Percentiles rank a stretch among this genome's conserved stretches.
Conservation (phyloP, 1,140 invertebrate genomes). For the Zelostemma sp. region DNA sequence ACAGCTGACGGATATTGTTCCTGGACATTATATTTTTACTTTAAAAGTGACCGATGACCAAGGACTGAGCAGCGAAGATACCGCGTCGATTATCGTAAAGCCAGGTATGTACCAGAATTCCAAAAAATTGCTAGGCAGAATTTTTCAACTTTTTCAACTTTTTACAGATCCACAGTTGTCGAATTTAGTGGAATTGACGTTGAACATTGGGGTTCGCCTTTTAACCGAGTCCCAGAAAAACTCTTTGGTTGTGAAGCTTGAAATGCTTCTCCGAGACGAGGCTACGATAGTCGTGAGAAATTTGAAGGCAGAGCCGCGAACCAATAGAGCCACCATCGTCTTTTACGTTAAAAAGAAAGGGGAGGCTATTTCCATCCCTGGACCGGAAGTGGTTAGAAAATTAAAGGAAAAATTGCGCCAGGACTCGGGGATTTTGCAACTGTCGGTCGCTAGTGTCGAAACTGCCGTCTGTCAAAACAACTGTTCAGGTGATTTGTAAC, state of each 20-base stretch:
- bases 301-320: slow-evolving; percentile 72
- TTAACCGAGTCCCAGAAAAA: slow-evolving; percentile 83
- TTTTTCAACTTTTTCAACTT: too few species aligned
- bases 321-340: slow-evolving; percentile 73
- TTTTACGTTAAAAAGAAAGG: slow-evolving; percentile 75
- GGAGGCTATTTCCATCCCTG: slow-evolving; percentile 66
- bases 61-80: slow-evolving; percentile 83
- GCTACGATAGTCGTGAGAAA: slow-evolving; percentile 76
- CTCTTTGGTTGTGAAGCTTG: slow-evolving; percentile 81
- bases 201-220: slow-evolving; percentile 79
- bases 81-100: slow-evolving; percentile 88
- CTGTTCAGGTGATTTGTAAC: slow-evolving; percentile 78
- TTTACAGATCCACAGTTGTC: slow-evolving; percentile 77
- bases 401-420: slow-evolving; percentile 78
- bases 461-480: slow-evolving; percentile 91
- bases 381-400: slow-evolving; percentile 73
- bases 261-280: slow-evolving; percentile 80
- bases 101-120: too few species aligned
- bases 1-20: slow-evolving; percentile 85
- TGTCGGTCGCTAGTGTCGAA: slow-evolving; percentile 81
- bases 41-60: slow-evolving; percentile 91
- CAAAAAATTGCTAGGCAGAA: too few species aligned
- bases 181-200: slow-evolving; percentile 84
- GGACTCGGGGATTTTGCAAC: slow-evolving; percentile 80
- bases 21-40: slow-evolving; percentile 90